These are phyloP conservation scores for Trinectes maculatus DNA, from an alignment of 2,113 vertebrate species.

Conservation along the genomic window DNA sequence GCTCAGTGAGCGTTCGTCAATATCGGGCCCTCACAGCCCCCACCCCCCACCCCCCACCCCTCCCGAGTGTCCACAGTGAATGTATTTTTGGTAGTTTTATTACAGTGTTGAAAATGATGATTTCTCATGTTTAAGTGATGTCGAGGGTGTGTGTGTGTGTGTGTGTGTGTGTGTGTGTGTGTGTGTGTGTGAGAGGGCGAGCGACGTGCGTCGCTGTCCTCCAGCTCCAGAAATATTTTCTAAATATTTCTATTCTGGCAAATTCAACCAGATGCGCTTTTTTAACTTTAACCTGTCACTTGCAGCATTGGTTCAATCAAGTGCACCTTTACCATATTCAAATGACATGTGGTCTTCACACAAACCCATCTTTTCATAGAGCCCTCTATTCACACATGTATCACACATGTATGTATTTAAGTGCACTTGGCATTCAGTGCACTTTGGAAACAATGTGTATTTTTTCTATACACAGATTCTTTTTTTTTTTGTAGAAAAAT, in stretches of 20 bases:
- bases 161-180: neutral
- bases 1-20: slow-evolving; percentile 35
- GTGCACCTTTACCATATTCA: slow-evolving; percentile 38
- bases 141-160: slow-evolving; percentile 42
- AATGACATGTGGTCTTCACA: slow-evolving; percentile 34
- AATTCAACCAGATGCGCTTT: slow-evolving; percentile 34
- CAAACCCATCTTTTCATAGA: slow-evolving; percentile 34
- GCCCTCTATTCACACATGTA: slow-evolving; percentile 35
- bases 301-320: slow-evolving; percentile 18
- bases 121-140: slow-evolving; percentile 30
- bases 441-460: slow-evolving; percentile 69
- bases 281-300: slow-evolving; percentile 39
- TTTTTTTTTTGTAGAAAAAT: slow-evolving; percentile 55
- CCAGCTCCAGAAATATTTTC: slow-evolving; percentile 20
- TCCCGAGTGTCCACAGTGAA: slow-evolving; percentile 70
- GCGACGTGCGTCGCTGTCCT: slow-evolving; percentile 29
- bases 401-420: slow-evolving; percentile 40
- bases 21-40: slow-evolving; percentile 31
- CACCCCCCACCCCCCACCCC: neutral
- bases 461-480: slow-evolving; percentile 61
- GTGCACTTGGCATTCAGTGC: slow-evolving; percentile 60
- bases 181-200: slow-evolving; percentile 14
- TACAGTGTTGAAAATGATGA: slow-evolving; percentile 46
- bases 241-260: slow-evolving; percentile 11
- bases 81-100: slow-evolving; percentile 72